Evolutionary conservation across 35 echinoderm and acorn worm genomes (phyloP), one percentile per base, ranked within the genome.

Genomic region (Apostichopus parvimensis): DNA sequence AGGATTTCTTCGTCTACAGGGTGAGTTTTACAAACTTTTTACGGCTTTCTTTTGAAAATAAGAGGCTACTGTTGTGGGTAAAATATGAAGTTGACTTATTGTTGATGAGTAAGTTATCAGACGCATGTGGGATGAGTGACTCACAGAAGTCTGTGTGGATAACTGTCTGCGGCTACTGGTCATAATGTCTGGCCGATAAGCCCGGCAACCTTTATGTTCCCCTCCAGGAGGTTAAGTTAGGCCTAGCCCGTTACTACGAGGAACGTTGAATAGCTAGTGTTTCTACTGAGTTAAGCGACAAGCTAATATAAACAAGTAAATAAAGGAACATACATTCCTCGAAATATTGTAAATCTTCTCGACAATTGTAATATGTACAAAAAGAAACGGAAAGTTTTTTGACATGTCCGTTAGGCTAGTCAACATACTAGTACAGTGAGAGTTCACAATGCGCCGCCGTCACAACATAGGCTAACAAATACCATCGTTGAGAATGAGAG

Each of bases 31-130:
- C 7, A 84, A 84, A 84, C 81, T 84, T 82, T 84, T 84, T 58
- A 59, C 55, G 15, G 81, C 28, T 17, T 59, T 60, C 5, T 54
- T 84, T 53, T 83, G 57, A 21, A 62, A 54, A 84, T 10, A 45
- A 20, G 56, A 84, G 57, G n/a, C 54, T 23, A 84, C 18, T 58
- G 81, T 84, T 84, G 55, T 58, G 56, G 57, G 81, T 59, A 84
- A 56, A 57, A 59, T 59, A 17, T 24, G 25, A 56, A 56, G 81
- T 84, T 84, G 81, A 84, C 81, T 84, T 75, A 75, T 75, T 84
- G 81, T 84, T 84, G 81, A 84, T 84, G 81, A 84, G 81, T 84
- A 84, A 84, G 81, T 84, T 61, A 61, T 75, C 71, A 75, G 81
- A 58, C n/a, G 81, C 81, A 84, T 84, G 81, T 84, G 81, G 81